Evolutionary conservation across 2,113 vertebrate species (phyloP).

Genomic region (Nesoenas mayeri): DNA sequence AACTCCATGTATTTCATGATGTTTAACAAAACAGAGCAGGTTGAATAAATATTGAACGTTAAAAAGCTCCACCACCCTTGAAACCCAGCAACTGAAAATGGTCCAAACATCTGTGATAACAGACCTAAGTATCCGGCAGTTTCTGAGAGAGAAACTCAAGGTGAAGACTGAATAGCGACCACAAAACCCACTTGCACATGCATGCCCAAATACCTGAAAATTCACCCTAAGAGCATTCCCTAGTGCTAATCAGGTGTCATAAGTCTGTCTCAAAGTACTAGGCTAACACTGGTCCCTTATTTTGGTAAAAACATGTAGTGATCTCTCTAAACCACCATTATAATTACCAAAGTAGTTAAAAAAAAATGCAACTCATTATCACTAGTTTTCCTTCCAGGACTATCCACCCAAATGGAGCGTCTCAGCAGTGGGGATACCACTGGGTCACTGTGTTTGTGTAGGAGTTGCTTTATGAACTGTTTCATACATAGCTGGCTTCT

Average conservation of each 20-base stretch:
- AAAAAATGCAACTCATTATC: neutral
- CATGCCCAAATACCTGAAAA: neutral
- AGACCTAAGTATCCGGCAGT: neutral
- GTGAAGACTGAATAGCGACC: neutral
- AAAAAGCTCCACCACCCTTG: neutral
- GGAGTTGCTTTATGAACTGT: conserved; percentile 34
- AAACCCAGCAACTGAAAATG: conserved; percentile 35
- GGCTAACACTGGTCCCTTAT: neutral
- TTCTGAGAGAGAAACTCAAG: neutral
- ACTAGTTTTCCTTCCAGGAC: neutral
- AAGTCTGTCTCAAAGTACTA: neutral
- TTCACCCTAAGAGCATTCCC: neutral
- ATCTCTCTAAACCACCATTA: neutral
- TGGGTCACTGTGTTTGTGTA: conserved; percentile 10
- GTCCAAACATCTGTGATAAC: conserved; percentile 72
- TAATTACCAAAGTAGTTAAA: neutral
- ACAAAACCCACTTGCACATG: neutral
- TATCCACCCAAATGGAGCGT: neutral
- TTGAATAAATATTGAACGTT: conserved; percentile 61
- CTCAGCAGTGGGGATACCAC: conserved; percentile 21
- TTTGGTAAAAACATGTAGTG: neutral
- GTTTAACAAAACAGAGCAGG: conserved; percentile 50
- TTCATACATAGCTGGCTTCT: conserved; percentile 24
- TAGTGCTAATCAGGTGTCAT: neutral
- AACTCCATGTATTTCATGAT: neutral